These are phyloP conservation scores for Semnornis frantzii DNA, from an alignment of 2,113 vertebrate species.

Conservation along the genomic window DNA sequence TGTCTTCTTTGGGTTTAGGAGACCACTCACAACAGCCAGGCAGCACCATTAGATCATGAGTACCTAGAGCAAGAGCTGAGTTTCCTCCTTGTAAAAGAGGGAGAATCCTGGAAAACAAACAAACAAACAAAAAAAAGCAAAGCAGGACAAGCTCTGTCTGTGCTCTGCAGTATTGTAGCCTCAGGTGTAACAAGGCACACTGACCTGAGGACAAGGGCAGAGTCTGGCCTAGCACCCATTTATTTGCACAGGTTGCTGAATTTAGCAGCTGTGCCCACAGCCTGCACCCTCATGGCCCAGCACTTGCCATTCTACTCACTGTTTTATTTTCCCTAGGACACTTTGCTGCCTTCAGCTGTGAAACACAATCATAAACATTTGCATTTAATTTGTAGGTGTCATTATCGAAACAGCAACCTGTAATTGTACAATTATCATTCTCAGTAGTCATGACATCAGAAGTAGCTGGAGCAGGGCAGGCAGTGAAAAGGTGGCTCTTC, in stretches of 20 bases:
- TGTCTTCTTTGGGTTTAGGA: neutral
- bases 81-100: neutral
- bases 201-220: neutral
- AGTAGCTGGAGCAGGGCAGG: slow-evolving; percentile 8
- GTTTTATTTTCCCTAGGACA: neutral
- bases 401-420: slow-evolving; percentile 80
- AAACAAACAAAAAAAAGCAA: no score
- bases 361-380: slow-evolving; percentile 27
- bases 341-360: neutral
- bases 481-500: neutral
- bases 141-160: neutral
- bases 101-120: neutral
- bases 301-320: neutral
- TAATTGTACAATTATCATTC: slow-evolving; percentile 76
- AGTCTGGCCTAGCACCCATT: neutral
- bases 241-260: neutral
- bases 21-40: neutral
- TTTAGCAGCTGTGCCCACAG: neutral
- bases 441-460: slow-evolving; percentile 22
- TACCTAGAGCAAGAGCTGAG: neutral
- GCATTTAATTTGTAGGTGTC: slow-evolving; percentile 63
- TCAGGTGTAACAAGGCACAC: neutral
- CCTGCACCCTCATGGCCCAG: neutral
- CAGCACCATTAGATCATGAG: neutral
- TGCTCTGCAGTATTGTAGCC: neutral